Evolutionary conservation across 2,113 vertebrate species (phyloP), one percentile per base, ranked within the genome.

Genomic region (Lathamus discolor): DNA sequence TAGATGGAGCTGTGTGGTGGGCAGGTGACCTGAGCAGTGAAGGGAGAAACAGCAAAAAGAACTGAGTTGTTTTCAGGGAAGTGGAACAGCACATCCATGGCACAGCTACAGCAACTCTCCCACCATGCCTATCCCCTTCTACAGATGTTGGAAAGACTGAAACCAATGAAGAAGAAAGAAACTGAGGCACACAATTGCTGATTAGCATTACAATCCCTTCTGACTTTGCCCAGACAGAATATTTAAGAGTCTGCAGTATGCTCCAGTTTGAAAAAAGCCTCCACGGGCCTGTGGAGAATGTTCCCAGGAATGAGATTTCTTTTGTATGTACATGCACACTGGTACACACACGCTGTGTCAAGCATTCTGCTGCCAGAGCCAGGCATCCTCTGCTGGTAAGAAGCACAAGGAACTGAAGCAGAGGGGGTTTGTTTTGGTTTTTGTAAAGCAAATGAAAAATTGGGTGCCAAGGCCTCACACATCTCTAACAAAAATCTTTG

Each of bases 401-500:
- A 84, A 63, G 23, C 0, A 0, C 48, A 64, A 33, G 15, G 52
- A 88, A 43, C 44, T 85, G 44, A 79, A 70, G 15, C 1, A 51
- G 39, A 89, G 28, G 27, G 27, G n/a, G 3, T 1, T 24, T 44
- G 67, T 51, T 69, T 48, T 6, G 57, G 10, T 35, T 35, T 59
- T 35, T 35, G 13, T 59, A 59, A 35, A 31, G 44, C 8, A 70
- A 85, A 77, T 54, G 54, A 91, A 95, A 94, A 93, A 88, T 68
- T 10, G 2, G 15, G 23, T 88, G 88, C 44, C 69, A 79, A 82
- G 31, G 88, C 83, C 49, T 82, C 66, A 73, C 62, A 85, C 31
- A n/a, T 76, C 74, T 72, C 83, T 76, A 37, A 91, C 66, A 93
- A 75, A 92, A 87, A 69, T 66, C 80, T 92, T 80, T 54, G 37